Conservation (phyloP, 2,113 vertebrate species). For the Canis aureus region DNA sequence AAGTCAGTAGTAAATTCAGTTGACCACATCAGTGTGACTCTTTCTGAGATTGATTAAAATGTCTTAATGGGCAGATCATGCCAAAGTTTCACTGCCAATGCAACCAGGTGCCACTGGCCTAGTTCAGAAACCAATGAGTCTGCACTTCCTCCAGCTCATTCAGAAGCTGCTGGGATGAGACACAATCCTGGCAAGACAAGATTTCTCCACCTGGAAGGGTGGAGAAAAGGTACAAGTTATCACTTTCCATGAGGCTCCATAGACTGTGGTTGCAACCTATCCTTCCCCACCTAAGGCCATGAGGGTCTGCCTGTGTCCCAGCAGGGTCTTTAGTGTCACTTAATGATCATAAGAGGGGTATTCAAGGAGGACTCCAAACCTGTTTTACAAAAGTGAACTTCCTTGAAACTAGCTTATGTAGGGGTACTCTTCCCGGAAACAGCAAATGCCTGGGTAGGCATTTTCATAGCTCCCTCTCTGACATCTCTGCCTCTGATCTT, state of each 20-base stretch:
- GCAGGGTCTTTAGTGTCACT: not conserved
- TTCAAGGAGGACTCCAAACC: not conserved
- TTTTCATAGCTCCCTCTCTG: not conserved
- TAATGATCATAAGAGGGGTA: not conserved
- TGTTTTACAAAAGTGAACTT: constrained; percentile 7
- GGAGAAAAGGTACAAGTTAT: not conserved
- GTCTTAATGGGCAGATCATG: not conserved
- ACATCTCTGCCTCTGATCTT: not conserved
- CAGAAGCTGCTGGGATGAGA: not conserved
- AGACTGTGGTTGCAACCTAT: not conserved
- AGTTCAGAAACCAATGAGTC: not conserved
- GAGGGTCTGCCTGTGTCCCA: not conserved
- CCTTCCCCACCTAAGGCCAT: not conserved
- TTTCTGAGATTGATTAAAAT: not conserved
- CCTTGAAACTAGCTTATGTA: not conserved
- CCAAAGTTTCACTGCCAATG: not conserved
- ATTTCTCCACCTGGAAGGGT: not conserved
- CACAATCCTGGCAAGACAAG: not conserved
- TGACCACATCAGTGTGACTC: not conserved
- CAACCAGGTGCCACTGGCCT: not conserved
- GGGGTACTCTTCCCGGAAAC: not conserved
- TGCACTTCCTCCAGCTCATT: not conserved
- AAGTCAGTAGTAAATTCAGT: not conserved
- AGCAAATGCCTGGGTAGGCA: not conserved
- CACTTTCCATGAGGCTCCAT: not conserved